Base-by-base conservation (phyloP, 1,140 invertebrate species). In the Brachionus sp. region DNA sequence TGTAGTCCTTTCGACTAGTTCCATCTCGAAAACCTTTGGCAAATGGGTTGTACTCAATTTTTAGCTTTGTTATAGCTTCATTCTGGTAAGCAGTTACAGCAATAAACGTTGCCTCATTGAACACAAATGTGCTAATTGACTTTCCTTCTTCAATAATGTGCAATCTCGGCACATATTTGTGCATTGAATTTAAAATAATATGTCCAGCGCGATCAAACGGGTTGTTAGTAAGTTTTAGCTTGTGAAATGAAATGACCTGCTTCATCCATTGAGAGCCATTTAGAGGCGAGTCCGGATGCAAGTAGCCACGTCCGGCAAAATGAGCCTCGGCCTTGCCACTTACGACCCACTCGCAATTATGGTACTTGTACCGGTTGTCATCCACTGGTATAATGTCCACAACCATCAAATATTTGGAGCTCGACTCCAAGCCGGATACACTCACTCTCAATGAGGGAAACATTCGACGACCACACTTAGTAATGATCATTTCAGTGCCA, bases 131-230 rank as follows among this genome's bases (percentile, higher is more conserved):
- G 77, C 95, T 95, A 86, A 98, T 91, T 90, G 97, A 96, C 64
- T 96, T 91, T 88, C 98, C 96, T 90, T 99, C 96, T 86, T 96
- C 90, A 85, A 98, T 96, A 88, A 99, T 92, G 90, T 99, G 97
- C 91, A 99, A 97, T 90, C 97, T 92, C 83, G 97, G 97, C 91
- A 98, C 97, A 91, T 99, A 99, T 91, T 99, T 99, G 93, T 99
- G 97, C 97, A 99, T 99, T 85, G 97, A 99, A 90, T 98, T 98
- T 85, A 98, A 91, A 90, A 98, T 97, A 88, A 95, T 97, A 16
- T 82, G 80, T n/a, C 57, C 57, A 2, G 66, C 57, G 9, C 57
- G 57, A 9, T 82, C 57, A 37, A 83, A 68, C 16, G 82, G 82
- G 16, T 83, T 83, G 57, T 83, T 83, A 5, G 82, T 83, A 16